These are phyloP conservation scores for Macrochelys suwanniensis DNA, from an alignment of 2,797 vertebrate species.

Conservation along the genomic window DNA sequence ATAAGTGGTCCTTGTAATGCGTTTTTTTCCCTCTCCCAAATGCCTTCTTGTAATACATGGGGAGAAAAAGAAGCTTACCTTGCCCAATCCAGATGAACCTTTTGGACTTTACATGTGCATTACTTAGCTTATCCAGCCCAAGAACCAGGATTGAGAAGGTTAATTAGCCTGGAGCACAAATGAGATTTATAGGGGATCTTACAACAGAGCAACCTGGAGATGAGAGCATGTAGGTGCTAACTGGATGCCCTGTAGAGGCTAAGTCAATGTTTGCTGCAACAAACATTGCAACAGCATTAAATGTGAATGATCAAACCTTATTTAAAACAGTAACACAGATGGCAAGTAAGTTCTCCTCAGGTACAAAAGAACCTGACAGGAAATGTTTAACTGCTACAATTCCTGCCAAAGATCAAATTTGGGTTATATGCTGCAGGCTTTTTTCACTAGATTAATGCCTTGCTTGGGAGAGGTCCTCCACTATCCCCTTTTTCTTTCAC, in stretches of 20 bases:
- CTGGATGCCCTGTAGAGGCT: constrained; percentile 44
- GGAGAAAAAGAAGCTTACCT: constrained; percentile 49
- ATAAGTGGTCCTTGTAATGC: background rate
- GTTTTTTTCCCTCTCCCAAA: background rate
- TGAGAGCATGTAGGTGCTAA: constrained; percentile 70
- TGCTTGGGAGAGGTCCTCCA: background rate
- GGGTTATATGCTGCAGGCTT: constrained; percentile 8
- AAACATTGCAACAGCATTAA: constrained; percentile 13
- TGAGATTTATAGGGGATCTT: constrained; percentile 67
- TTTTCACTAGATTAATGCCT: background rate
- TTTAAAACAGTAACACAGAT: constrained; percentile 21
- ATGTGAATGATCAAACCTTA: constrained; percentile 20
- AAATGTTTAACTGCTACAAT: background rate
- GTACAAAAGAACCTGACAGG: background rate
- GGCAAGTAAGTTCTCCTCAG: background rate
- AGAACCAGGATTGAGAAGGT: constrained; percentile 44
- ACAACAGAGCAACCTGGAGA: constrained; percentile 50
- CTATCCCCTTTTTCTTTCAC: background rate
- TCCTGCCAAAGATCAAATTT: constrained; percentile 12
- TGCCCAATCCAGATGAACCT: constrained; percentile 44
- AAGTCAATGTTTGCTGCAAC: background rate
- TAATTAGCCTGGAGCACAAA: constrained; percentile 64
- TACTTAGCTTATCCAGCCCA: constrained; percentile 52
- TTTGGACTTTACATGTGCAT: background rate
- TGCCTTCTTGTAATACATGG: constrained; percentile 21